phyloP scores from a whole-genome alignment of 2,797 vertebrate species.

The Pelobates cultripes region DNA sequence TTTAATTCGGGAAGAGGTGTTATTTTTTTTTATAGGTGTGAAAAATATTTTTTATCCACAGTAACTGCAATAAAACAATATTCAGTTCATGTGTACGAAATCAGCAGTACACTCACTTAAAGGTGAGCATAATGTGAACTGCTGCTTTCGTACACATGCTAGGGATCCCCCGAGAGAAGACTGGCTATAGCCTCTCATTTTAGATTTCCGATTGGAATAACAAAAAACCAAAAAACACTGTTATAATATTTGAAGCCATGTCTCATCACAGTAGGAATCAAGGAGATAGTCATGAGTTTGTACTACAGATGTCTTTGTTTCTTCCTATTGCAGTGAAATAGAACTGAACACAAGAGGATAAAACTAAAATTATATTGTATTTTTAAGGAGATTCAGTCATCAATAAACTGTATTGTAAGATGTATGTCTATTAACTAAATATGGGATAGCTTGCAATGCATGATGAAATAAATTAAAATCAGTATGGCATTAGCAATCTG shows the following conservation, averaged over 20 bases:
- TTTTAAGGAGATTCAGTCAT: not conserved
- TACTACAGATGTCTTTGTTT: constrained; percentile 6
- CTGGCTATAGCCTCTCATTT: constrained; percentile 30
- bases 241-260: constrained; percentile 12
- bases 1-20: constrained; percentile 22
- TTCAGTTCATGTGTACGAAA: constrained; percentile 51
- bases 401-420: too few relatives aligned
- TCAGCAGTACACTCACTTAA: constrained; percentile 45
- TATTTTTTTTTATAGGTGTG: constrained; percentile 40
- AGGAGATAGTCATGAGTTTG: not conserved
- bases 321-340: not conserved
- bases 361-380: not conserved
- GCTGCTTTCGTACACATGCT: not conserved
- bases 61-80: constrained; percentile 29
- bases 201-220: constrained; percentile 39
- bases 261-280: constrained; percentile 9
- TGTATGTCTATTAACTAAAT: too few relatives aligned
- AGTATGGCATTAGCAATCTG: too few relatives aligned
- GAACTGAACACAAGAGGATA: not conserved
- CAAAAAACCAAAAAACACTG: constrained; percentile 28
- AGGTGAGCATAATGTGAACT: constrained; percentile 30
- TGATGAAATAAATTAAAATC: too few relatives aligned
- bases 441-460: too few relatives aligned
- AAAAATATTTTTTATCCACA: constrained; percentile 23
- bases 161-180: constrained; percentile 29